These are phyloP conservation scores for Malacoraja senta DNA, from an alignment of 2,797 vertebrate genomes.

Conservation along the genomic window DNA sequence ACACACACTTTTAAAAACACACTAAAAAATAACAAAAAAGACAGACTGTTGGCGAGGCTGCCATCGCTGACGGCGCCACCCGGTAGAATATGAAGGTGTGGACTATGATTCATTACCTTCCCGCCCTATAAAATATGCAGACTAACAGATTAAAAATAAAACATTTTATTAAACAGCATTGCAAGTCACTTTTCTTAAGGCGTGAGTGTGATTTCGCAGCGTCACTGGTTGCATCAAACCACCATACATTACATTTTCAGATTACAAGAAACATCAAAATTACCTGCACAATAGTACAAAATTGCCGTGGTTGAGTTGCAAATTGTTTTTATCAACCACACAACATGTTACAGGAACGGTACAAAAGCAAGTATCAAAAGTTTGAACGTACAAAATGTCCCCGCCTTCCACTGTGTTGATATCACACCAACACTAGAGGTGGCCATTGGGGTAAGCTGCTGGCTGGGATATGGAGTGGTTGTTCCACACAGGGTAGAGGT, in stretches of 20 bases:
- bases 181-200: background rate
- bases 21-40: too few species aligned
- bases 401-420: background rate
- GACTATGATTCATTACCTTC: background rate
- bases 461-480: too few species aligned
- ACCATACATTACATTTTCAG: background rate
- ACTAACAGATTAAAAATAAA: background rate
- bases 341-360: background rate
- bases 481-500: too few species aligned
- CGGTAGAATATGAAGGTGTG: background rate
- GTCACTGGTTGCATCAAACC: background rate
- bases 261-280: background rate
- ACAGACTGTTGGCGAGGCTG: too few species aligned
- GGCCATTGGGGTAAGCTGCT: too few species aligned
- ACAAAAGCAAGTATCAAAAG: background rate
- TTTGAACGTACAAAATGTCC: background rate
- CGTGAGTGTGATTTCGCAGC: background rate
- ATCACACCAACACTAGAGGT: background rate
- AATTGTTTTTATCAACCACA: background rate
- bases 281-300: background rate
- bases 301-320: background rate
- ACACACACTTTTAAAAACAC: too few species aligned
- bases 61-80: too few species aligned
- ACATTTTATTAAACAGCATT: constrained; percentile 4
- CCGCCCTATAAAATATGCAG: background rate